phyloP scores from a whole-genome alignment of 2,888 invertebrate species.

The Drosophila pseudotakahashii region DNA sequence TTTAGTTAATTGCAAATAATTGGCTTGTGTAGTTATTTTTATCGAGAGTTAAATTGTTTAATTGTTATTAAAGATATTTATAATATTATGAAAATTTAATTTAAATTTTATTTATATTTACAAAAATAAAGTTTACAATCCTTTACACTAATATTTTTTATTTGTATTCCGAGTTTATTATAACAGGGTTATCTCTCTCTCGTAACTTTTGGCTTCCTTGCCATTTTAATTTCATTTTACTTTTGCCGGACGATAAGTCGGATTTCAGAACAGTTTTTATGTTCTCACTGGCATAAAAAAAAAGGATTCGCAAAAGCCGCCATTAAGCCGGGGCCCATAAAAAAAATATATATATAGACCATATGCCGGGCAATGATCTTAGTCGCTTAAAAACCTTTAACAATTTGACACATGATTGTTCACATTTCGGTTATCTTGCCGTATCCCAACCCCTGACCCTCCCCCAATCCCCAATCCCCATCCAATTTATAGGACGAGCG shows the following conservation, averaged over 20 bases:
- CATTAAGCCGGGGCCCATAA: slow-evolving; percentile 22
- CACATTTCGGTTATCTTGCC: slow-evolving; percentile 31
- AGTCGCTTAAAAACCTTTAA: slow-evolving; percentile 27
- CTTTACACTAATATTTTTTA: not conserved
- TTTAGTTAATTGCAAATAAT: not conserved
- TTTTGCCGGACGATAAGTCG: not conserved
- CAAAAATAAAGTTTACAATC: not conserved
- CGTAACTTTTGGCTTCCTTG: not conserved
- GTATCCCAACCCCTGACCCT: slow-evolving; percentile 25
- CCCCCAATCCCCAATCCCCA: slow-evolving; percentile 13
- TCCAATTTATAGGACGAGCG: slow-evolving; percentile 47
- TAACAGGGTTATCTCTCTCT: no score
- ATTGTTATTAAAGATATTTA: no score
- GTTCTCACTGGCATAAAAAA: slow-evolving; percentile 8
- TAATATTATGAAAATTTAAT: no score
- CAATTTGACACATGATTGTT: slow-evolving; percentile 40
- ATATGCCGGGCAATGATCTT: slow-evolving; percentile 19
- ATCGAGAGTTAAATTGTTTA: no score
- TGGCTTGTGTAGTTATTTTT: not conserved
- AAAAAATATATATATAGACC: slow-evolving; percentile 31
- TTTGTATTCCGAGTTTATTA: no score
- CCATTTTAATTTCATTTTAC: not conserved
- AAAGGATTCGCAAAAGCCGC: slow-evolving; percentile 9
- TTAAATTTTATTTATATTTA: no score
- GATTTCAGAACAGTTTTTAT: slow-evolving; percentile 5